Percentiles rank a stretch among this genome's conserved stretches.
phyloP scores from a whole-genome alignment of 2,888 invertebrate genomes.

The Apodemia duryi region DNA sequence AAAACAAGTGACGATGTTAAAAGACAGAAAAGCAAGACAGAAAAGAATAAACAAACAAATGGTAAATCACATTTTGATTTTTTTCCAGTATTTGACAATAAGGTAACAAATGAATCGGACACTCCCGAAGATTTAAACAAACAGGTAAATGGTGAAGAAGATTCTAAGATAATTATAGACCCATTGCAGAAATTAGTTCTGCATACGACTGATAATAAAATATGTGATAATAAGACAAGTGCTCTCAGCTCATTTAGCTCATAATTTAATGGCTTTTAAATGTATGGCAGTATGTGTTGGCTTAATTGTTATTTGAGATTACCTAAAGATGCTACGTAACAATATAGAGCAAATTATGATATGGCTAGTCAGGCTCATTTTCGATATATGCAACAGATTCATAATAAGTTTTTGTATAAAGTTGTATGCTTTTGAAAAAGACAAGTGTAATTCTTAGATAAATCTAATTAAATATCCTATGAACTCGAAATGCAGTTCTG shows the following conservation, averaged over 20 bases:
- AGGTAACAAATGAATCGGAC: slow-evolving; percentile 41
- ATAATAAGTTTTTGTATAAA: slow-evolving; percentile 5
- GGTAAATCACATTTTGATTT: slow-evolving; percentile 68
- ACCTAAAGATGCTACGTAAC: slow-evolving; percentile 29
- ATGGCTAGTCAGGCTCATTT: slow-evolving; percentile 34
- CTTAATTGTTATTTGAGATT: slow-evolving; percentile 41
- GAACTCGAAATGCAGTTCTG: background rate
- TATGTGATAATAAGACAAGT: slow-evolving; percentile 76
- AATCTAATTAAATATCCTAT: background rate
- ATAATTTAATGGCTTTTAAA: slow-evolving; percentile 61
- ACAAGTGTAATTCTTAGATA: background rate
- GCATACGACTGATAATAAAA: slow-evolving; percentile 76
- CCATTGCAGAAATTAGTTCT: slow-evolving; percentile 75
- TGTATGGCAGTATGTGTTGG: slow-evolving; percentile 53
- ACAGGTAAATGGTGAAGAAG: slow-evolving; percentile 45
- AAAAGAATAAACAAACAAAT: slow-evolving; percentile 52
- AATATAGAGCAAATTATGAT: slow-evolving; percentile 25
- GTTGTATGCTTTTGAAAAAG: background rate
- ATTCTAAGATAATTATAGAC: slow-evolving; percentile 72
- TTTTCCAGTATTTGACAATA: slow-evolving; percentile 72
- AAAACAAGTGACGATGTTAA: slow-evolving; percentile 49
- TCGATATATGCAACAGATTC: slow-evolving; percentile 1
- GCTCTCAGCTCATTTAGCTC: slow-evolving; percentile 73
- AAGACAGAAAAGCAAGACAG: slow-evolving; percentile 49
- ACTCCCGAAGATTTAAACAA: slow-evolving; percentile 29